These are phyloP conservation scores for Andrena flavipes DNA, from an alignment of 2,888 invertebrate genomes.

Conservation along the genomic window DNA sequence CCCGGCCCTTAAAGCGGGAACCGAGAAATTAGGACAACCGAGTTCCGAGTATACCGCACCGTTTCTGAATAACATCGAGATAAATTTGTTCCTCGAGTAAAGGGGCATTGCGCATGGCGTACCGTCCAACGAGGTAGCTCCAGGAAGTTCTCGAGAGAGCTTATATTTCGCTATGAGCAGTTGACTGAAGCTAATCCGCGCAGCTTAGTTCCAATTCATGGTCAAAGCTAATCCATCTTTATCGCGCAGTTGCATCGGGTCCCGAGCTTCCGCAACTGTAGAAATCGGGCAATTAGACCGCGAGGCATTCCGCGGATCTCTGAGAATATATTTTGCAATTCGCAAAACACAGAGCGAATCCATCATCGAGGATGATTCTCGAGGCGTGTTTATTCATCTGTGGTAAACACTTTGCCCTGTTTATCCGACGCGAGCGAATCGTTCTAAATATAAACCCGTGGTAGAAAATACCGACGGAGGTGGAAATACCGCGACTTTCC, in stretches of 20 bases:
- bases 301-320: neutral
- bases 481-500: neutral
- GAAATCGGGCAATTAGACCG: neutral
- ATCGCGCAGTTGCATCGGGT: constrained; percentile 6
- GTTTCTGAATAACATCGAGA: no score
- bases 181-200: constrained; percentile 21
- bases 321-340: neutral
- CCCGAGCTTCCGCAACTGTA: neutral
- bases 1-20: neutral
- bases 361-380: constrained; percentile 1
- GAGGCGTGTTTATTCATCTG: constrained; percentile 15
- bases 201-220: constrained; percentile 4
- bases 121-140: constrained; percentile 21
- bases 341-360: neutral
- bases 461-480: neutral
- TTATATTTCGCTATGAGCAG: constrained; percentile 8
- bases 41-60: no score
- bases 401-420: constrained; percentile 19
- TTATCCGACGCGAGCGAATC: constrained; percentile 1
- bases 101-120: constrained; percentile 9
- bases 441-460: constrained; percentile 34
- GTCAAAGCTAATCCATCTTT: constrained; percentile 9
- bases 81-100: neutral
- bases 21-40: neutral
- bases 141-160: constrained; percentile 25